These are phyloP conservation scores for Enteromius treurensis DNA, from an alignment of 2,797 vertebrate species.

Conservation along the genomic window DNA sequence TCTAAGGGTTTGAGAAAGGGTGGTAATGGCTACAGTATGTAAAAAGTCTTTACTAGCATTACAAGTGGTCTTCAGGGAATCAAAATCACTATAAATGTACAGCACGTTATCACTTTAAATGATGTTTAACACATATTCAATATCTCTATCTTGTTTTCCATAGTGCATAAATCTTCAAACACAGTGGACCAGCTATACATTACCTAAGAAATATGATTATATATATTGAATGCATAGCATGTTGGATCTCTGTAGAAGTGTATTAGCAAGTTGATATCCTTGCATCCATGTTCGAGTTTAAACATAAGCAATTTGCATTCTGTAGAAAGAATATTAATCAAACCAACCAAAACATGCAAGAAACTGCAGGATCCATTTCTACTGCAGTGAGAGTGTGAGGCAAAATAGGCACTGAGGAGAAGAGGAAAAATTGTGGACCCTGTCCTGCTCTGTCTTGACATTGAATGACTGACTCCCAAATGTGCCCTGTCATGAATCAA, in stretches of 20 bases:
- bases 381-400: neutral
- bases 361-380: neutral
- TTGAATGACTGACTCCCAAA: constrained; percentile 73
- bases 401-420: neutral
- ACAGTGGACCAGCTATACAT: neutral
- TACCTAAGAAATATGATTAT: neutral
- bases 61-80: neutral
- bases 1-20: neutral
- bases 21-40: neutral
- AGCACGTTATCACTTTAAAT: neutral
- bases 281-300: neutral
- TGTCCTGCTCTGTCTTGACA: constrained; percentile 56
- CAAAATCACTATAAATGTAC: neutral
- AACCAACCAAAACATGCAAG: neutral
- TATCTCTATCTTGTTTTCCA: constrained; percentile 4
- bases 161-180: neutral
- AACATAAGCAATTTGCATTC: neutral
- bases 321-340: neutral
- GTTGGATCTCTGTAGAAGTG: neutral
- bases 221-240: neutral
- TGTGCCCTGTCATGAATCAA: constrained; percentile 70
- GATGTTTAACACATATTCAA: neutral
- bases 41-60: neutral
- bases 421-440: constrained; percentile 40
- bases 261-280: constrained; percentile 7